Percentiles rank a stretch among this genome's conserved stretches.
phyloP scores from a whole-genome alignment of 2,888 invertebrate species.

The Allygus modestus region DNA sequence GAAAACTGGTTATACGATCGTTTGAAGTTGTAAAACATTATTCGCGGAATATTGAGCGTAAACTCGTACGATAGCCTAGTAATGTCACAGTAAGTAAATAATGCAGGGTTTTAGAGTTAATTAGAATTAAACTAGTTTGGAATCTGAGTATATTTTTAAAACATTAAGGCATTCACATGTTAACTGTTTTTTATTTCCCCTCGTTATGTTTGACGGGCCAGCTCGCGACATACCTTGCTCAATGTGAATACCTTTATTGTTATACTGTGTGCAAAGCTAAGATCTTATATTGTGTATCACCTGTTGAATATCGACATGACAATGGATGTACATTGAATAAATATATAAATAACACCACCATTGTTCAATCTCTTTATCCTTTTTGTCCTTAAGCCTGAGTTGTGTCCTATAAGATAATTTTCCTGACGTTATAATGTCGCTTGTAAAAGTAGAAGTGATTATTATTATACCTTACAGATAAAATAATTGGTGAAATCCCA shows the following conservation, averaged over 20 bases:
- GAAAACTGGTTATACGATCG: neutral
- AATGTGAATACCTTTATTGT: constrained; percentile 54
- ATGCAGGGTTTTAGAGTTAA: constrained; percentile 44
- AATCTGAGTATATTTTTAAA: constrained; percentile 37
- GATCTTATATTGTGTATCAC: constrained; percentile 42
- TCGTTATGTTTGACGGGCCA: constrained; percentile 11
- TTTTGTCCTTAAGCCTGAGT: too few relatives aligned
- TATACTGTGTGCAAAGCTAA: constrained; percentile 47
- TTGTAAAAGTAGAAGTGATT: too few relatives aligned
- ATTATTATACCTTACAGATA: too few relatives aligned
- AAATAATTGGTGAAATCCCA: too few relatives aligned
- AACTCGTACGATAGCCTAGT: constrained; percentile 17
- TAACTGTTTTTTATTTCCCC: neutral
- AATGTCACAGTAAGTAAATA: constrained; percentile 10
- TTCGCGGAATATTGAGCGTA: neutral
- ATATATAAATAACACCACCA: constrained; percentile 33
- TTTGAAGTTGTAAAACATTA: neutral
- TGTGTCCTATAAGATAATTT: too few relatives aligned
- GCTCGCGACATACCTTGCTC: constrained; percentile 38
- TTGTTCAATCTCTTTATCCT: neutral
- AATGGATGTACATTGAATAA: constrained; percentile 54
- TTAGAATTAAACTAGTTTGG: neutral
- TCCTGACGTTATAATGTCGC: too few relatives aligned
- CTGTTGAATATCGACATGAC: constrained; percentile 46
- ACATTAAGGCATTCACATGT: constrained; percentile 25